Evolutionary conservation across 2,113 vertebrate genomes (phyloP), one percentile per base, ranked within the genome.

Genomic region (Apus apus): DNA sequence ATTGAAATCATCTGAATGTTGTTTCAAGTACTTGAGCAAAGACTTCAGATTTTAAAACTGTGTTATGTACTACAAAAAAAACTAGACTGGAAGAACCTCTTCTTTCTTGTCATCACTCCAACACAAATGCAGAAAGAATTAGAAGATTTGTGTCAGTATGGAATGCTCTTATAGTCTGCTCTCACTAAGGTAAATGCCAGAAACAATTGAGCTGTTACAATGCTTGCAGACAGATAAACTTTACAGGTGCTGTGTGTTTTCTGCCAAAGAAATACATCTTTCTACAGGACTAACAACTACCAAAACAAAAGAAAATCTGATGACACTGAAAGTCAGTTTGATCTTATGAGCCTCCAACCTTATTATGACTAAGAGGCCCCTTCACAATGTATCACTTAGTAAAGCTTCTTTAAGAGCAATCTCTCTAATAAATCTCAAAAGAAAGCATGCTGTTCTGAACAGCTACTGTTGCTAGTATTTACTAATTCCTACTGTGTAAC

Each of bases 131-230:
- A 56, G 51, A 53, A 86, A 27, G 13, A 87, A 71, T 66, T 27
- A 67, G 40, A 50, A 87, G 53, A 76, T 50, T 67, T 68, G 26
- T 70, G 85, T 73, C 74, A 73, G 12, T 11, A 5, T 68, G 45
- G 40, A 87, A 38, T 43, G 46, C 8, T 79, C 87, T 62, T 57
- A 56, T 11, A 43, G 30, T 23, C 62, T 91, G 38, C 43, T 76
- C n/a, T 68, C 62, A 43, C 26, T 38, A 60, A 76, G 43, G 50
- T 76, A 83, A 79, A 70, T 6, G 20, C 36, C 62, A 85, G n/a
- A 91, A 90, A 48, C 23, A 83, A 80, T 6, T 38, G 78, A 87
- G 71, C 36, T 97, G 61, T 83, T 40, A 78, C 10, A 85, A 61
- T 68, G 32, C 36, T 36, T 50, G 32, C 45, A 75, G 64, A 68